Evolutionary conservation across 30 jellyfish, hydroid and myxozoan genomes (phyloP), one percentile per base, ranked within the genome.

Genomic region (Hydractinia echinata): DNA sequence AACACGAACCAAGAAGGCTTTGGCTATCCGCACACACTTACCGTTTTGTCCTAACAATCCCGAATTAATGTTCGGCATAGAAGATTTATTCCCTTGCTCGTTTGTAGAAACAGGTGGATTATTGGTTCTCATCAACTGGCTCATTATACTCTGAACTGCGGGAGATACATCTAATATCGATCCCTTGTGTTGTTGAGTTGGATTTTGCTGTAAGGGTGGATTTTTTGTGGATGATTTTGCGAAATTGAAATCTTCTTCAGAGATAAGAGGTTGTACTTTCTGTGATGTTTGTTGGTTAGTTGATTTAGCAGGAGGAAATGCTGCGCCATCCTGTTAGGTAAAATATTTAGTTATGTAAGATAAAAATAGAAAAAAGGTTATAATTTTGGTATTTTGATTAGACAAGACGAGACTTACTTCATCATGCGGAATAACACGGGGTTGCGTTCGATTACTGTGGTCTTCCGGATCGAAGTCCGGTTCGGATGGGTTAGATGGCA

Each of bases 401-500:
- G 2, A 64, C 19, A 4, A 64, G 7, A 64, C 9, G 18, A 13
- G 10, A 7, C 18, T 6, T 77, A 92, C 98, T 94, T 92, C 98
- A 85, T 92, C 98, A 61, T 92, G 98, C 9, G 98, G 98, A 54
- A 92, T 92, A 64, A 81, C 66, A 60, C 86, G 83, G 6, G 98
- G 98, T 7, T 92, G 97, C 15, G 88, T 21, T 13, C 79, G 85
- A 50, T 20, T 81, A 53, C 95, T 88, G 54, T 80, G 94, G 4
- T 87, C 96, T 21, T 92, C 98, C 6, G 85, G 66, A 7, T 87
- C 96, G 44, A 72, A 76, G 81, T 92, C 98, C 5, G 98, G 96
- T 56, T 92, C 98, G 8, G 95, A 89, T 16, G 98, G 98, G 61
- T 92, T 87, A 58, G 87, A 95, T 4, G 96, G 98, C 30, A 92